Base-by-base conservation (phyloP, 2,113 vertebrate species). In the Pipra filicauda region DNA sequence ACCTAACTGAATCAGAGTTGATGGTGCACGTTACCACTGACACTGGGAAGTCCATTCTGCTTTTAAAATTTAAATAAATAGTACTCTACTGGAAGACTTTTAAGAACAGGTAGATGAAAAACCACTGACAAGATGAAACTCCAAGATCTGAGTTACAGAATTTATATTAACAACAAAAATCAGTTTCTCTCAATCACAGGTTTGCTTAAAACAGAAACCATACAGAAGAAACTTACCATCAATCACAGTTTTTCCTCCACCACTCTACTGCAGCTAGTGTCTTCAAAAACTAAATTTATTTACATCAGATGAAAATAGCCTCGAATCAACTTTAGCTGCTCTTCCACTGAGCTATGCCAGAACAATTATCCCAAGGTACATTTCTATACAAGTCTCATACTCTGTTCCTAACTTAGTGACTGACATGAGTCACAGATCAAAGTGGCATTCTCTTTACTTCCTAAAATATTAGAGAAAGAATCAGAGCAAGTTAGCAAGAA, bases 151-250 rank as follows among this genome's bases (percentile, higher is more conserved):
- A 91, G 33, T 51, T 64, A 51, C 0, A 1, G 33, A 88, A 79
- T 30, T 87, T 30, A 26, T 70, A 57, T 69, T 54, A 72, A 65
- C 23, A 74, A 71, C 19, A 62, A 89, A 69, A 57, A 49, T 31
- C 46, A 51, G 21, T 54, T 65, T 74, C 51, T 23, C 9, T 79
- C 4, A 2, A 26, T 33, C 0, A 0, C 57, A 73, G 27, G 17
- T 57, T 70, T 58, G 26, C 71, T 77, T 61, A 64, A 71, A 86
- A 31, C 22, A 70, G 33, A 90, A 92, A 41, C 24, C 2, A 13
- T 41, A 28, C 4, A 65, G 71, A 87, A 91, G 35, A 69, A 77
- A 88, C 85, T 90, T 80, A 81, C 48, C 57, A 26, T 28, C 8
- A 13, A 44, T 69, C 37, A 33, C 35, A 77, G 75, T 41, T 92